Percentiles rank a stretch among this genome's conserved stretches.
These are phyloP conservation scores for Darevskia mixta DNA, from an alignment of 2,797 vertebrate genomes.

Conservation along the genomic window DNA sequence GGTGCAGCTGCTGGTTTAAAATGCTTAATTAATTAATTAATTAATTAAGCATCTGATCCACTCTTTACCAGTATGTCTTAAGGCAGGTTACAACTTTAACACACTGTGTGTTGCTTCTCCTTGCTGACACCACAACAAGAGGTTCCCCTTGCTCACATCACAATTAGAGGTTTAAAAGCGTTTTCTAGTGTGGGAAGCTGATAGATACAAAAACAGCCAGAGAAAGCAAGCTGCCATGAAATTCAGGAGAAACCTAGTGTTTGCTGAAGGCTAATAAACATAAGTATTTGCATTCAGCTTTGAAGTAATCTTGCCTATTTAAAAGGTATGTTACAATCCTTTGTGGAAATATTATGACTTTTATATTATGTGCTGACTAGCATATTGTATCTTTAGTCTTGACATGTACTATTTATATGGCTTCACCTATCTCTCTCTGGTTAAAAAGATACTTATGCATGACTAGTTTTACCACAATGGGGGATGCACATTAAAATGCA, in stretches of 20 bases:
- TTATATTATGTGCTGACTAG: not conserved
- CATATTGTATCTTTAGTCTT: not conserved
- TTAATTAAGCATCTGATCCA: too few species aligned
- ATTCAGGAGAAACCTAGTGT: not conserved
- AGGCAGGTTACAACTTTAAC: not conserved
- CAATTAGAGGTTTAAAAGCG: not conserved
- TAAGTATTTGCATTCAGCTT: not conserved
- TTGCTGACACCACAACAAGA: not conserved
- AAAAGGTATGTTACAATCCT: not conserved
- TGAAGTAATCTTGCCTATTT: not conserved
- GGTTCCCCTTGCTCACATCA: not conserved
- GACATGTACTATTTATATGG: not conserved
- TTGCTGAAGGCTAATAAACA: slow-evolving; percentile 22
- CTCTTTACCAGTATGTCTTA: too few species aligned
- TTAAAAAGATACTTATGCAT: not conserved
- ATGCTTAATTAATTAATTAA: not conserved
- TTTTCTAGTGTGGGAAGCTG: not conserved
- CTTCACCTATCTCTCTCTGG: too few species aligned
- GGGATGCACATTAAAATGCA: not conserved
- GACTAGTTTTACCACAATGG: not conserved
- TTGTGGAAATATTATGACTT: not conserved
- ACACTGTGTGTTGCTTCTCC: not conserved
- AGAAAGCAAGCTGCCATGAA: not conserved
- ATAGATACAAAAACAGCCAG: not conserved
- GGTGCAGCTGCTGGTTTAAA: not conserved